phyloP scores from a whole-genome alignment of 2,888 invertebrate genomes.

The Saturnia japonica region DNA sequence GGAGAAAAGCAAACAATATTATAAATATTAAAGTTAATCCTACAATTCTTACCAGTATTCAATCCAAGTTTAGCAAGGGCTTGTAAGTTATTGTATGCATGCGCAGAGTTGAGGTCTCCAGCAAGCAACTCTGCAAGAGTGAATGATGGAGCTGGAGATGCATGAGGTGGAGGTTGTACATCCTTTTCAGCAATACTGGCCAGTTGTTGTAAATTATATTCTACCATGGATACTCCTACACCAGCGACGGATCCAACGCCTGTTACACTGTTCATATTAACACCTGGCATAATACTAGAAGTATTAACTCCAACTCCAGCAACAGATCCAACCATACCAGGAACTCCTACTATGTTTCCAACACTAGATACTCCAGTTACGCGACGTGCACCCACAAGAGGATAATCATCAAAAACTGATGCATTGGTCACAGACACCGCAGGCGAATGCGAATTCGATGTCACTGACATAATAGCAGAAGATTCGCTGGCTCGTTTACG shows the following conservation, averaged over 20 bases:
- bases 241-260: constrained; percentile 55
- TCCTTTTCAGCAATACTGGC: constrained; percentile 90
- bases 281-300: constrained; percentile 58
- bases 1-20: background rate
- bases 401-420: constrained; percentile 89
- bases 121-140: constrained; percentile 89
- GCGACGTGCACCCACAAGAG: constrained; percentile 77
- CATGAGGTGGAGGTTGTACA: constrained; percentile 77
- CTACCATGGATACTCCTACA: constrained; percentile 86
- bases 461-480: constrained; percentile 67
- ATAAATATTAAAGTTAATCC: background rate
- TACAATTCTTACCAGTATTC: constrained; percentile 81
- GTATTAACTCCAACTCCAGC: constrained; percentile 59
- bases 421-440: constrained; percentile 83
- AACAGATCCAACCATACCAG: constrained; percentile 46
- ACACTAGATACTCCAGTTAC: constrained; percentile 57
- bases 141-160: constrained; percentile 85
- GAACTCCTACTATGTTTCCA: constrained; percentile 57
- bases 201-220: constrained; percentile 92
- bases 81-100: constrained; percentile 93
- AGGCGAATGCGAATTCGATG: constrained; percentile 72
- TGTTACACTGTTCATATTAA: constrained; percentile 59
- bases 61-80: constrained; percentile 93
- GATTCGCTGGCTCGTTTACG: constrained; percentile 76
- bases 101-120: constrained; percentile 86